These are phyloP conservation scores for Podabrus alpinus DNA, from an alignment of 2,888 invertebrate species.

Conservation along the genomic window DNA sequence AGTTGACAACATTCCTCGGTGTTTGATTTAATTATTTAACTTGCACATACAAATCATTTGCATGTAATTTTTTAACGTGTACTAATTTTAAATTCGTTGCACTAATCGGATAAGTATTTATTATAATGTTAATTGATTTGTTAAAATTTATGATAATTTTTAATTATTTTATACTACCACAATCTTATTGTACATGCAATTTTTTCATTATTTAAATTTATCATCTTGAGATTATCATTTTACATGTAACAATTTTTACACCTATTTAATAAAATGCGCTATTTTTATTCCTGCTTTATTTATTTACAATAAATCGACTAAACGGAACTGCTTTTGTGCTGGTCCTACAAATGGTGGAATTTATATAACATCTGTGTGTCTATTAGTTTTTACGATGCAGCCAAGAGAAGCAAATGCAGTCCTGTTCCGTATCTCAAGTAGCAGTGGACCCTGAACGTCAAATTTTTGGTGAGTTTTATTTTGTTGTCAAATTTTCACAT, in stretches of 20 bases:
- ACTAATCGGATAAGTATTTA: conserved; percentile 28
- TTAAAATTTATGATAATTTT: conserved; percentile 18
- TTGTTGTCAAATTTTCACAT: too few relatives aligned
- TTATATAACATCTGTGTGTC: too few relatives aligned
- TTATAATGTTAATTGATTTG: conserved; percentile 33
- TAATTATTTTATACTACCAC: neutral
- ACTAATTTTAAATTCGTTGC: conserved; percentile 26
- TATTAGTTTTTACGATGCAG: too few relatives aligned
- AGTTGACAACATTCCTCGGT: conserved; percentile 24
- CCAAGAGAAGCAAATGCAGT: too few relatives aligned
- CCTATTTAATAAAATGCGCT: conserved; percentile 17
- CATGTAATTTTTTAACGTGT: conserved; percentile 7
- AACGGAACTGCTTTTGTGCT: neutral
- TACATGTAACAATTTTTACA: conserved; percentile 13
- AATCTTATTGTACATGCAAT: neutral
- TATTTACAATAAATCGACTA: neutral
- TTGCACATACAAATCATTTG: conserved; percentile 7
- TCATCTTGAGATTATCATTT: conserved; percentile 11
- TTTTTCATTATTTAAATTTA: neutral
- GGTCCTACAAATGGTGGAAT: too few relatives aligned
- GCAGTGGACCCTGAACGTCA: too few relatives aligned
- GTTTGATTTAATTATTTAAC: conserved; percentile 8
- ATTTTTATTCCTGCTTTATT: conserved; percentile 9
- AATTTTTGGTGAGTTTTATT: too few relatives aligned
- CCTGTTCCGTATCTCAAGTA: too few relatives aligned